Evolutionary conservation across 1,140 invertebrate genomes (phyloP), one percentile per base, ranked within the genome.

Genomic region (Mesaphorura yosii): DNA sequence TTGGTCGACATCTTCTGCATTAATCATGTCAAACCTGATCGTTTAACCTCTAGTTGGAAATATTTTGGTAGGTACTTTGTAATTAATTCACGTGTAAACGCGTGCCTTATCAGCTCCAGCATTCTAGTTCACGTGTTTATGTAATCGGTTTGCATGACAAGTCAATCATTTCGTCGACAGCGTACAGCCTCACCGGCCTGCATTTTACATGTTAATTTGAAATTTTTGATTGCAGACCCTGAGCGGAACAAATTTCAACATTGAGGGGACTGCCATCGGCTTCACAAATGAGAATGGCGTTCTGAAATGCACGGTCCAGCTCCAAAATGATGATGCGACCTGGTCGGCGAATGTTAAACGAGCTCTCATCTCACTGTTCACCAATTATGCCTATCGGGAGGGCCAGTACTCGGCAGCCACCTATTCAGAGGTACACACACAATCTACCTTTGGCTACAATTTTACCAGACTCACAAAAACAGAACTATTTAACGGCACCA

Each of bases 351-450:
- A 95, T 71, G 81, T 94, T 63, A 93, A 95, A 71, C 77, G 87
- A 59, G 88, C 84, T 3, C 76, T 92, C 34, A 74, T 88, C 19
- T 91, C 89, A 0, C 68, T 89, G 17, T 78, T 94, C 65, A 88
- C 91, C 58, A 75, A 74, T 62, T 64, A 68, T 38, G 70, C 72
- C 64, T 62, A 53, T 1, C 7, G 25, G 12, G 44, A 46, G 15
- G 29, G 44, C 44, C 10, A 46, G 7, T 19, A 6, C 7, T 42
- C 40, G 29, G 6, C 25, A 27, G 23, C 44, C 15, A 27, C 29
- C 23, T 46, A 46, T 27, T 46, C 29, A 6, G 46, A 29, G 37
- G 25, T 48, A 31, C 17, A 10, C n/a, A n/a, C n/a, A n/a, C n/a
- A n/a, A n/a, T n/a, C n/a, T n/a, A n/a, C n/a, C n/a, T n/a, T n/a